Evolutionary conservation across 2,888 invertebrate species (phyloP).

Genomic region (Sarcophaga variegata): DNA sequence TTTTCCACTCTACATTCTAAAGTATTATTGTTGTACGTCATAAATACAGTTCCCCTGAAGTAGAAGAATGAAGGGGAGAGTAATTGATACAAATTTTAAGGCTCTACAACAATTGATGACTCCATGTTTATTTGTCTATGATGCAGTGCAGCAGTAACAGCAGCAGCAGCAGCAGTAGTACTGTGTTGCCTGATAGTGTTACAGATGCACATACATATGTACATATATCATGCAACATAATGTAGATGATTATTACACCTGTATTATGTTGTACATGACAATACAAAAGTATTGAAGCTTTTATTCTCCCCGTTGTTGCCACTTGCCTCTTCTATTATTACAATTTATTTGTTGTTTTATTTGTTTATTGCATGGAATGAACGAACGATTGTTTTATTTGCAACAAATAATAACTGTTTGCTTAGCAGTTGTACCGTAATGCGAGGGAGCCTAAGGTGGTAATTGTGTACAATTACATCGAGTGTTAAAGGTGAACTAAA

Average conservation of each 20-base stretch:
- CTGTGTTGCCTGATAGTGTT: not conserved
- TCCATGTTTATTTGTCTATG: not conserved
- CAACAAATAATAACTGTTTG: not conserved
- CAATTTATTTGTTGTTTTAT: slow-evolving; percentile 40
- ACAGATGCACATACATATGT: not conserved
- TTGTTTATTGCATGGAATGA: not conserved
- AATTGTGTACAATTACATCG: not conserved
- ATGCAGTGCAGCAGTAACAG: not conserved
- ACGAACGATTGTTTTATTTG: not conserved
- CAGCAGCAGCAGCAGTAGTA: no score
- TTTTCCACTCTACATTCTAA: not conserved
- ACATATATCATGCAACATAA: not conserved
- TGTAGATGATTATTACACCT: slow-evolving; percentile 54
- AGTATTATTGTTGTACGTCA: not conserved
- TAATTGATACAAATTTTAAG: no score
- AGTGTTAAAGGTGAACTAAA: not conserved
- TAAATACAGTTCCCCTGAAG: no score
- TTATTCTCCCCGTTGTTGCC: not conserved
- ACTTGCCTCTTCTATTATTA: slow-evolving; percentile 35
- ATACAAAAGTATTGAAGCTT: slow-evolving; percentile 54
- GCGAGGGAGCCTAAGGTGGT: no score
- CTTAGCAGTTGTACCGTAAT: not conserved
- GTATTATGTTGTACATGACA: slow-evolving; percentile 64
- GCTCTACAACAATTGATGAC: no score
- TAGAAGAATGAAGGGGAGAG: no score